These are phyloP conservation scores for Gambelia wislizenii DNA, from an alignment of 2,797 vertebrate species.

Conservation along the genomic window DNA sequence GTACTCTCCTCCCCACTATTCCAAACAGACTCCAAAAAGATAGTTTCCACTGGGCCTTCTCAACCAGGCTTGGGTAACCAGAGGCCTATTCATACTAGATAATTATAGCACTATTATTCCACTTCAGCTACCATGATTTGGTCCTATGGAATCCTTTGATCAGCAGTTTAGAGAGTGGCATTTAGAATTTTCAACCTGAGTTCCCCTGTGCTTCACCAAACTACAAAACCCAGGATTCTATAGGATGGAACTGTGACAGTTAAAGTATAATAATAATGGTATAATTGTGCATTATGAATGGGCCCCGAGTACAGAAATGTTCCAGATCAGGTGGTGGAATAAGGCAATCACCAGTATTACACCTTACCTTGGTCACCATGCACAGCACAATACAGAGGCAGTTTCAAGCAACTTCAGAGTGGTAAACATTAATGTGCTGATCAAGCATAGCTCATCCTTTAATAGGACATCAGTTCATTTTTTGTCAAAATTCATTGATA, in stretches of 20 bases:
- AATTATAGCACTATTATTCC: too few species aligned
- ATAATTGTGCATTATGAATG: not conserved
- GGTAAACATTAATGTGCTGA: not conserved
- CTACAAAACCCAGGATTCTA: too few species aligned
- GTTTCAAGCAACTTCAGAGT: not conserved
- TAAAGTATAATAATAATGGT: too few species aligned
- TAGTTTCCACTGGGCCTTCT: too few species aligned
- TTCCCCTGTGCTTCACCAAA: too few species aligned
- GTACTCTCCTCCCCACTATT: not conserved
- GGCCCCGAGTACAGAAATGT: not conserved
- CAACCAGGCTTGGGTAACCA: too few species aligned
- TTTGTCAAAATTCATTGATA: not conserved
- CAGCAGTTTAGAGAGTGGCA: not conserved
- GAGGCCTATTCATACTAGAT: too few species aligned
- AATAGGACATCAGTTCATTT: not conserved
- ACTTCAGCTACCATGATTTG: too few species aligned
- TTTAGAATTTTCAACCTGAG: too few species aligned
- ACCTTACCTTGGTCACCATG: not conserved
- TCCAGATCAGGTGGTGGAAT: not conserved
- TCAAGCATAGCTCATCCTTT: not conserved
- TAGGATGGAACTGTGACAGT: too few species aligned
- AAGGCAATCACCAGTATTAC: not conserved
- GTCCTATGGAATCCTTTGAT: not conserved
- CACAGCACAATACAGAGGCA: not conserved
- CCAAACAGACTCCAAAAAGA: not conserved